Conservation (phyloP, 37 sponge, comb jelly and placozoan genomes). For the Dysidea cf. avara region DNA sequence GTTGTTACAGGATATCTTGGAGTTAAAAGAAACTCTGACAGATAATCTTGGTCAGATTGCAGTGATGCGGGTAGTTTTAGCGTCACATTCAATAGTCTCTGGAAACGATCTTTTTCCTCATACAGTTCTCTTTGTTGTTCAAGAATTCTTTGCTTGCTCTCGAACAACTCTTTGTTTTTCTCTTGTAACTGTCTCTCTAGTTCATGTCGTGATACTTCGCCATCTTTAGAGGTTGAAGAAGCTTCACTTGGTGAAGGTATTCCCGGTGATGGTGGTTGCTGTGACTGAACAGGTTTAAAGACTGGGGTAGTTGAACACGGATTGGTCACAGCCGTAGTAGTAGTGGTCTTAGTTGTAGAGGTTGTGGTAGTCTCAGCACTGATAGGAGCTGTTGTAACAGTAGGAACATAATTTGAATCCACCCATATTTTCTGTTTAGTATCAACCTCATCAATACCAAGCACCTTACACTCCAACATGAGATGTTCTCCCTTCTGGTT, state of each 20-base stretch:
- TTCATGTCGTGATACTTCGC: constrained; percentile 1
- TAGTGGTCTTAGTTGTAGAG: not conserved
- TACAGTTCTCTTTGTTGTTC: constrained; percentile 58
- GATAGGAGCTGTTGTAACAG: not conserved
- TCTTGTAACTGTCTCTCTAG: constrained; percentile 33
- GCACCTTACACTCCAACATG: constrained; percentile 35
- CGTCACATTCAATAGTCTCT: not conserved
- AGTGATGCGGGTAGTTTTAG: too few relatives aligned
- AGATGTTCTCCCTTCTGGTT: constrained; percentile 74
- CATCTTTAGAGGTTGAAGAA: too few relatives aligned
- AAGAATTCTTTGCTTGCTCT: constrained; percentile 31
- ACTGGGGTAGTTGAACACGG: too few relatives aligned
- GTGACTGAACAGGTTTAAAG: not conserved
- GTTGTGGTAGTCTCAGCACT: not conserved
- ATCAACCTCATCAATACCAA: constrained; percentile 62
- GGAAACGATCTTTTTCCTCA: constrained; percentile 58
- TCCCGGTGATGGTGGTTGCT: not conserved
- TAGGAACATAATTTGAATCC: constrained; percentile 17
- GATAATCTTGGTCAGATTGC: too few relatives aligned
- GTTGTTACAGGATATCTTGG: too few relatives aligned
- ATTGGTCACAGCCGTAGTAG: not conserved
- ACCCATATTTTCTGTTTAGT: constrained; percentile 34
- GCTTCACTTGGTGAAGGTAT: not conserved
- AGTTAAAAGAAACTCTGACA: too few relatives aligned
- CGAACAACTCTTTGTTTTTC: constrained; percentile 57